Base-by-base conservation (phyloP, 2,797 vertebrate genomes). In the Propithecus perrieri region DNA sequence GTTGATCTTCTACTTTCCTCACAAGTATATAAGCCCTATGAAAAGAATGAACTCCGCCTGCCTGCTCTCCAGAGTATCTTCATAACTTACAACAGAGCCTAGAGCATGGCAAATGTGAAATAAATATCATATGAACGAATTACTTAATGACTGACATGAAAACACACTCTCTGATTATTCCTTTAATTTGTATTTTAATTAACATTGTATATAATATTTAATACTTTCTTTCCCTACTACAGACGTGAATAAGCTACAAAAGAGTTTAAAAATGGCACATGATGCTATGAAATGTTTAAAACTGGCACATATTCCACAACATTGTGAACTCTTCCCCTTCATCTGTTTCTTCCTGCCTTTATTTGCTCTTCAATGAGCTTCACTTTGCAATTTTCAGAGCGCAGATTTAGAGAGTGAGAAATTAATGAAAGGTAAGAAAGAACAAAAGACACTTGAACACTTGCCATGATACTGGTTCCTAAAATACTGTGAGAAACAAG, bases 121-220 rank as follows among this genome's bases (percentile, higher is more conserved):
- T 72, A 76, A 84, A 65, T 30, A 55, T n/a, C 61, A 78, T 57
- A 85, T 57, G n/a, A 93, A 83, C 55, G 6, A 67, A 61, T 75
- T 46, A 46, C 5, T 41, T 95, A 85, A 90, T 90, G 43, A 85
- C 35, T 71, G 46, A 75, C 20, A 65, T 55, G 33, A 48, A 48
- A 83, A 55, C 33, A 33, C 67, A 79, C 55, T 61, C 81, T 71
- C 20, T 59, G 24, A 76, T 88, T 48, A 91, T 93, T 86, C 65
- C 2, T 35, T 84, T 89, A 67, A 86, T 53, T 92, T 92, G 4
- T 28, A 57, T 53, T 78, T 93, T 89, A 85, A 89, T 89, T 85
- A 41, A 85, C 2, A 90, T 35, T 80, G 7, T 38, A 48, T 55
- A 26, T 63, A 80, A 41, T 35, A 79, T 85, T 80, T 75, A 65